Conservation (phyloP, 2,113 vertebrate genomes). For the Apeltes quadracus region DNA sequence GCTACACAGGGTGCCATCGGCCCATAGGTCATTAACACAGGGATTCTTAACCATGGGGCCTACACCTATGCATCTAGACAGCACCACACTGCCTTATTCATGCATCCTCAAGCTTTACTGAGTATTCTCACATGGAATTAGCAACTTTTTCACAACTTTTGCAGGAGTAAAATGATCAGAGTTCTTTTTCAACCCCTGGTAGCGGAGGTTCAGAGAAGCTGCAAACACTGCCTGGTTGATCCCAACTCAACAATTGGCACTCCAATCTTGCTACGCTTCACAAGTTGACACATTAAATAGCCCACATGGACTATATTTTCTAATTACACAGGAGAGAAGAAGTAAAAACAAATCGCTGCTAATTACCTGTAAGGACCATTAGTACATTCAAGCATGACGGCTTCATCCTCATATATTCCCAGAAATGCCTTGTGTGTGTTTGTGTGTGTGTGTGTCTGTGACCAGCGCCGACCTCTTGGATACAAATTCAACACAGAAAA, state of each 20-base stretch:
- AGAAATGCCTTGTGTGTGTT: background rate
- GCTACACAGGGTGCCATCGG: no score
- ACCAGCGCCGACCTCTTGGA: background rate
- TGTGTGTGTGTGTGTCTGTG: background rate
- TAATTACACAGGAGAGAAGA: background rate
- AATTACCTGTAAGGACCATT: constrained; percentile 13
- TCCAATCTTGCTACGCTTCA: background rate
- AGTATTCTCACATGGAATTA: background rate
- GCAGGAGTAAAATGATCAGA: background rate
- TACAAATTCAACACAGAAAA: constrained; percentile 46
- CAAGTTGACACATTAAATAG: background rate
- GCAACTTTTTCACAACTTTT: background rate
- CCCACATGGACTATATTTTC: background rate
- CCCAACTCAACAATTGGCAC: background rate
- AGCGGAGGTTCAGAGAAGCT: background rate
- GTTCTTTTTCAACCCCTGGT: background rate
- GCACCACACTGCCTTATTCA: no score
- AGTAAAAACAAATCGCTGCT: background rate
- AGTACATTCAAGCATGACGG: background rate
- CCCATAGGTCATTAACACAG: no score
- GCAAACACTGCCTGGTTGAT: background rate
- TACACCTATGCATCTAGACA: no score
- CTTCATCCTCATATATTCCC: background rate
- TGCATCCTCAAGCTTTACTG: background rate
- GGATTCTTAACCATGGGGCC: no score